Conservation (phyloP, 2,888 invertebrate species). For the Sicus ferrugineus region DNA sequence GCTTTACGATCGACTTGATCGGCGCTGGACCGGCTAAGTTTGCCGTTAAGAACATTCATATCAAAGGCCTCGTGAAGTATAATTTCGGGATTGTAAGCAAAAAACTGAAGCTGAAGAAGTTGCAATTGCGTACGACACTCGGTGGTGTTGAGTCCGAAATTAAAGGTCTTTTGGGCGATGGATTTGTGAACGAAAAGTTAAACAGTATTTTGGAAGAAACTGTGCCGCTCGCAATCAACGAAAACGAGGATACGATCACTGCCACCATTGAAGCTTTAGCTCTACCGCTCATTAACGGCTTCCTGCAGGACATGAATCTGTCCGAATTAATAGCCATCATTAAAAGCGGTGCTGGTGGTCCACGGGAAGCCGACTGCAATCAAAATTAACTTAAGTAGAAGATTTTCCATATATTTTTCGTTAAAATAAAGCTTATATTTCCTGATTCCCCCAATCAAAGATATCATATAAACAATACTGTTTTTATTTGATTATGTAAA, state of each 20-base stretch:
- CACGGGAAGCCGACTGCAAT: conserved; percentile 52
- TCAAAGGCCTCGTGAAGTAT: conserved; percentile 54
- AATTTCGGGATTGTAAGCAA: conserved; percentile 48
- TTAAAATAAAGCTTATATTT: no score
- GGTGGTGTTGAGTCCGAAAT: conserved; percentile 56
- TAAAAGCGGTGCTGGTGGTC: conserved; percentile 43
- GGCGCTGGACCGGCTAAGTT: conserved; percentile 55
- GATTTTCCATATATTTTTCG: no score
- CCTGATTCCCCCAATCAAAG: no score
- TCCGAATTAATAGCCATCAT: conserved; percentile 44
- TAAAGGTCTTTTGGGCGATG: conserved; percentile 55
- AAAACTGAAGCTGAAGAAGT: conserved; percentile 52
- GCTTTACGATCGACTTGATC: conserved; percentile 55
- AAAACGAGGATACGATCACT: conserved; percentile 53
- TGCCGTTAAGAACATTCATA: conserved; percentile 50
- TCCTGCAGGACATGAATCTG: conserved; percentile 48
- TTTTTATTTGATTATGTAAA: no score
- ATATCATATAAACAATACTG: no score
- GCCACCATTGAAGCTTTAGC: conserved; percentile 50
- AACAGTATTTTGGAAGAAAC: conserved; percentile 53
- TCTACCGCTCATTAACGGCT: conserved; percentile 50
- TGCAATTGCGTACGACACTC: conserved; percentile 52
- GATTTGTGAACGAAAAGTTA: conserved; percentile 52
- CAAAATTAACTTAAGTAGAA: no score
- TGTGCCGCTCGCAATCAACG: conserved; percentile 51